Conservation (phyloP, 64 coral and sea anemone genomes). For the Porites lutea region DNA sequence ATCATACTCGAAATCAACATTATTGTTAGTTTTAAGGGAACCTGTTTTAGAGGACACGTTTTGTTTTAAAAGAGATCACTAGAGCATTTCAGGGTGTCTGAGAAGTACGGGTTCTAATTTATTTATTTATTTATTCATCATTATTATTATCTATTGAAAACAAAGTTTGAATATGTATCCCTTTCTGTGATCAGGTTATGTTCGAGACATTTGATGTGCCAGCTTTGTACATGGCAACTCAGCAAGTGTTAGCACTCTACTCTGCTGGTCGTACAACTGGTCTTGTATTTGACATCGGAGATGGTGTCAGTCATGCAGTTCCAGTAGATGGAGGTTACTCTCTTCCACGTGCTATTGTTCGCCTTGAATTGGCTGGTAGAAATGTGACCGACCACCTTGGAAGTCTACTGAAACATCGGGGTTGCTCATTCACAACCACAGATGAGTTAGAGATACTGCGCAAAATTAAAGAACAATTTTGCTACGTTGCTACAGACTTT, state of each 20-base stretch:
- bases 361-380: conserved; percentile 25
- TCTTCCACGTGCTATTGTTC: conserved; percentile 27
- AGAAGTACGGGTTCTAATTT: too few relatives aligned
- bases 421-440: conserved; percentile 1
- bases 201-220: conserved; percentile 13
- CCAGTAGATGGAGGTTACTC: conserved; percentile 4
- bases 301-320: conserved; percentile 23
- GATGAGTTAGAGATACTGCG: neutral
- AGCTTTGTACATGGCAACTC: conserved; percentile 24
- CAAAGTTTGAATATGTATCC: too few relatives aligned
- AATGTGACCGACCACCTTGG: conserved; percentile 18
- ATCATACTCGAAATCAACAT: too few relatives aligned
- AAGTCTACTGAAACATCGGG: neutral
- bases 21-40: too few relatives aligned
- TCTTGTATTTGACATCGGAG: conserved; percentile 41
- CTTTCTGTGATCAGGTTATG: conserved; percentile 8
- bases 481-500: conserved; percentile 2
- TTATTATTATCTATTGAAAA: too few relatives aligned
- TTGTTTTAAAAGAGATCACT: too few relatives aligned
- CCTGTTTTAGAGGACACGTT: too few relatives aligned
- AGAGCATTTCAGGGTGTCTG: too few relatives aligned
- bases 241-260: conserved; percentile 23
- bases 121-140: too few relatives aligned
- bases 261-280: conserved; percentile 34
- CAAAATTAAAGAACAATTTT: neutral